Percentiles rank a stretch among this genome's conserved stretches.
Conservation (phyloP, 2,797 vertebrate species). For the Sciurus carolinensis region DNA sequence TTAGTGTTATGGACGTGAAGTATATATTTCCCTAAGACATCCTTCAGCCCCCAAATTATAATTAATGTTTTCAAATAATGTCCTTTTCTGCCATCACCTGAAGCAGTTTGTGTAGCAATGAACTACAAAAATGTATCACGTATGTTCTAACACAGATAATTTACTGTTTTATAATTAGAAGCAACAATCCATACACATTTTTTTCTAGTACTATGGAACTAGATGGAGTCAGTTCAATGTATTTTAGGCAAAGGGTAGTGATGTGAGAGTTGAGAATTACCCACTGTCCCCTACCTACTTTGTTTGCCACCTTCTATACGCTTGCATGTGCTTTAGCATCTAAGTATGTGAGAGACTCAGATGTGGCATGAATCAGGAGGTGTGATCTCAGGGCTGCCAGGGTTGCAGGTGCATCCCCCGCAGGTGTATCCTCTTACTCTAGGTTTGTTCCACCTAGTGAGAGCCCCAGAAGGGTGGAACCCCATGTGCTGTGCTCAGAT, state of each 20-base stretch:
- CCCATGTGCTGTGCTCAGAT: not conserved
- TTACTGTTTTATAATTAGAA: constrained; percentile 42
- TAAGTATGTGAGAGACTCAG: not conserved
- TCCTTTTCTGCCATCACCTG: constrained; percentile 27
- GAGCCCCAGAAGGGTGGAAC: not conserved
- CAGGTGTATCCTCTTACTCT: not conserved
- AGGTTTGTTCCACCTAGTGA: not conserved
- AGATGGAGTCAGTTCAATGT: not conserved
- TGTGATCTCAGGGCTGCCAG: not conserved
- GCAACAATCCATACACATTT: not conserved
- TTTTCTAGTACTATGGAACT: not conserved
- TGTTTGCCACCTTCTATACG: not conserved
- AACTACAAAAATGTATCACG: not conserved
- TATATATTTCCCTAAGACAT: constrained; percentile 26
- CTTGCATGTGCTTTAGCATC: not conserved
- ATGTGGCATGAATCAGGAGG: not conserved
- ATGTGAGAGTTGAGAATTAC: not conserved
- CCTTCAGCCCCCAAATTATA: not conserved
- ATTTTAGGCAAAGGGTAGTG: constrained; percentile 10
- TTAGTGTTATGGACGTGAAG: constrained; percentile 13
- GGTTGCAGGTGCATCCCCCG: not conserved
- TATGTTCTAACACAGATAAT: not conserved
- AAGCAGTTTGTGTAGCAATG: not conserved
- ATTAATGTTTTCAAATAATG: constrained; percentile 58
- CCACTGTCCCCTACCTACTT: not conserved